Percentiles rank a stretch among this genome's conserved stretches.
Evolutionary conservation across 2,888 invertebrate species (phyloP).

Genomic region (Lithosia quadra): DNA sequence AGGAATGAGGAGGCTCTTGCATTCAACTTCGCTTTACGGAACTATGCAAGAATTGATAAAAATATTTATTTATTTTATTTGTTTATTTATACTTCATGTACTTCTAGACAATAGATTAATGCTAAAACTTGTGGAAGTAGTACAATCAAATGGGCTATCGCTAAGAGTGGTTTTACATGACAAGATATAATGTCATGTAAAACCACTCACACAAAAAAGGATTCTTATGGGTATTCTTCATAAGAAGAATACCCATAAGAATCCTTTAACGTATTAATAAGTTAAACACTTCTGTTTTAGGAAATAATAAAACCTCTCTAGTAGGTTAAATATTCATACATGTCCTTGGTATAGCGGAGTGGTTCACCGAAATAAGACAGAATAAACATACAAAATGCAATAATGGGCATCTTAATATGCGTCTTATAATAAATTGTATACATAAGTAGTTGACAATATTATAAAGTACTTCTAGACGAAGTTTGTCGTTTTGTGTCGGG

Average conservation of each 20-base stretch:
- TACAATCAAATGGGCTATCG: slow-evolving; percentile 4
- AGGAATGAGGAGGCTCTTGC: not conserved
- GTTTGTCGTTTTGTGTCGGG: no score
- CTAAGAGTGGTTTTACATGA: not conserved
- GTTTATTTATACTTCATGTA: slow-evolving; percentile 1
- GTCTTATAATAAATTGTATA: no score
- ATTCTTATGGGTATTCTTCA: no score
- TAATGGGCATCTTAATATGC: not conserved
- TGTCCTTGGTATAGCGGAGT: not conserved
- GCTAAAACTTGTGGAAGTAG: not conserved
- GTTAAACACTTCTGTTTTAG: not conserved
- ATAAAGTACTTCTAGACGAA: no score
- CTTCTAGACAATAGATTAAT: not conserved
- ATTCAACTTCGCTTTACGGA: not conserved
- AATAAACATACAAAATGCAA: not conserved
- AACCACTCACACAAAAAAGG: no score
- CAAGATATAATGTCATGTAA: no score
- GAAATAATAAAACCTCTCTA: not conserved
- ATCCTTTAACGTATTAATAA: not conserved
- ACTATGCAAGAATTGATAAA: not conserved
- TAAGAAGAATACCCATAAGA: not conserved
- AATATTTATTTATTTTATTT: not conserved
- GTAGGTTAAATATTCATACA: not conserved
- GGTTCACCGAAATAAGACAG: not conserved
- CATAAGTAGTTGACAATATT: no score